These are phyloP conservation scores for Harpagifer antarcticus DNA, from an alignment of 2,797 vertebrate genomes.

Conservation along the genomic window DNA sequence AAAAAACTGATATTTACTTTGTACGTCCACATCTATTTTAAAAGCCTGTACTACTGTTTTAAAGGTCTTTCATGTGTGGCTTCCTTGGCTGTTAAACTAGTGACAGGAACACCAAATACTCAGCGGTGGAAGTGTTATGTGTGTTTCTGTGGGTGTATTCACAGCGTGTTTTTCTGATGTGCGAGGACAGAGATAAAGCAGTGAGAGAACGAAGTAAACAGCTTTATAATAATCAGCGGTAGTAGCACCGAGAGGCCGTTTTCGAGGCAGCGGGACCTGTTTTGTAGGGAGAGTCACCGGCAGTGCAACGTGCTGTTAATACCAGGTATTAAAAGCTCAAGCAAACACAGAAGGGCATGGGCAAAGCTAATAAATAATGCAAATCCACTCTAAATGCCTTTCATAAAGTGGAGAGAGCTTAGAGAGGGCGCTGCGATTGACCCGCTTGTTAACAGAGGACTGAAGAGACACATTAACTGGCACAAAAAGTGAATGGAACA, in stretches of 20 bases:
- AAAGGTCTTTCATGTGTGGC: constrained; percentile 4
- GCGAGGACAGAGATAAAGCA: constrained; percentile 12
- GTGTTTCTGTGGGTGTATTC: constrained; percentile 4
- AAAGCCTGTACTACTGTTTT: background rate
- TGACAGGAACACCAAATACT: constrained; percentile 16
- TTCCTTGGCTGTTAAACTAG: constrained; percentile 21
- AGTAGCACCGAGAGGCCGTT: constrained; percentile 24
- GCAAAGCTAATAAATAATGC: constrained; percentile 78
- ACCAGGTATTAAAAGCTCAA: constrained; percentile 71
- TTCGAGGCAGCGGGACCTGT: constrained; percentile 22
- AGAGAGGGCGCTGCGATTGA: constrained; percentile 53
- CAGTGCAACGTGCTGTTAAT: constrained; percentile 57
- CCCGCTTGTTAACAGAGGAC: constrained; percentile 56
- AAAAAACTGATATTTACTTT: background rate
- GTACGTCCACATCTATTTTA: constrained; percentile 7
- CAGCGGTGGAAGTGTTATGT: background rate
- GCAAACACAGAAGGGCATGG: constrained; percentile 63
- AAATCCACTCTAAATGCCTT: constrained; percentile 72
- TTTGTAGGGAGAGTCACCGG: constrained; percentile 43
- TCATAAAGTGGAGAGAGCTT: constrained; percentile 70
- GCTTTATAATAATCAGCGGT: constrained; percentile 26
- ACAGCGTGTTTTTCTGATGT: background rate
- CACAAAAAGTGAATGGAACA: background rate
- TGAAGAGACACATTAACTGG: constrained; percentile 31
- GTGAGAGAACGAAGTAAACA: constrained; percentile 16